A percentile compares a stretch with the other conserved stretches of the same genome.
phyloP scores from a whole-genome alignment of 1,140 invertebrate genomes.

The Ptiloglossa arizonensis region DNA sequence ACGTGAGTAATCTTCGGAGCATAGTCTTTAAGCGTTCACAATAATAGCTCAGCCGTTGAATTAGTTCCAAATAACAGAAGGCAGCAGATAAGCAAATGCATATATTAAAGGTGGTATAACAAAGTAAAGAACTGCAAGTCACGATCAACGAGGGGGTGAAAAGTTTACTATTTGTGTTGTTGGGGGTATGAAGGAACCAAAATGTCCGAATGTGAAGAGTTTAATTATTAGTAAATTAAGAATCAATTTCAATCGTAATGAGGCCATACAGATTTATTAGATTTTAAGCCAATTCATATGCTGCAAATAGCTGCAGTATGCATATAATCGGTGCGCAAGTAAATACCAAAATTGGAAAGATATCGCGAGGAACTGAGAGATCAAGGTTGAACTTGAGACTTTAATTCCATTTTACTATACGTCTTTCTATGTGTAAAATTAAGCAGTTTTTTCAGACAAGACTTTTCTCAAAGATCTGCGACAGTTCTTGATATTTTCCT shows the following conservation, averaged over 20 bases:
- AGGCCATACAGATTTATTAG: constrained; percentile 64
- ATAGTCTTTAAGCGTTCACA: constrained; percentile 25
- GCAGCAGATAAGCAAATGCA: constrained; percentile 15
- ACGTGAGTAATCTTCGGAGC: constrained; percentile 22
- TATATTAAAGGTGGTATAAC: constrained; percentile 26
- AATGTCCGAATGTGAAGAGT: constrained; percentile 45
- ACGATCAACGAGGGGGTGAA: constrained; percentile 9
- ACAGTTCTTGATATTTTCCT: constrained; percentile 50
- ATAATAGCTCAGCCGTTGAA: constrained; percentile 31
- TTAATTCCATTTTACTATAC: constrained; percentile 8
- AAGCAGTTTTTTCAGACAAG: background rate
- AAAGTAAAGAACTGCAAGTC: background rate
- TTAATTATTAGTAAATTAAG: constrained; percentile 58
- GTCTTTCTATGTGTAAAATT: constrained; percentile 16
- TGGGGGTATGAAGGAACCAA: constrained; percentile 57
- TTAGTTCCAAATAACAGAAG: constrained; percentile 32
- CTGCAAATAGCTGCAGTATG: background rate
- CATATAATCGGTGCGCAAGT: constrained; percentile 34
- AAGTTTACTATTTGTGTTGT: constrained; percentile 61
- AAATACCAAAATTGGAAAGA: constrained; percentile 45
- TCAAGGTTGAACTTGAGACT: constrained; percentile 21
- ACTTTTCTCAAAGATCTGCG: background rate
- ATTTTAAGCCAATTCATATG: constrained; percentile 45
- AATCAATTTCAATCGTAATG: constrained; percentile 57
- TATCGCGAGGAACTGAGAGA: background rate